These are phyloP conservation scores for Poecilia picta DNA, from an alignment of 2,797 vertebrate genomes.

Conservation along the genomic window DNA sequence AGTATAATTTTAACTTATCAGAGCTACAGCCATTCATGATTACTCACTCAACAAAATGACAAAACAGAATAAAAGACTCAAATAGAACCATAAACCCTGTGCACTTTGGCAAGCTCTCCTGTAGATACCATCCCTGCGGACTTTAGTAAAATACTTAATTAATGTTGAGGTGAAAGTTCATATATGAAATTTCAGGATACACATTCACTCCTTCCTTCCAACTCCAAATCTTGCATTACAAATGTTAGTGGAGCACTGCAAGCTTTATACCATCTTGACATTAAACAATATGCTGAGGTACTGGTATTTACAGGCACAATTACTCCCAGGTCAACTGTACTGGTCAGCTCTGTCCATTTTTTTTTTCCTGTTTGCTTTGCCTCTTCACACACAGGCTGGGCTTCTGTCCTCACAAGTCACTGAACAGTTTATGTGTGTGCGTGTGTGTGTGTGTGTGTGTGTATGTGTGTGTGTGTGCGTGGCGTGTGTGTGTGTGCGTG, in stretches of 20 bases:
- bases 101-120: neutral
- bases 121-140: neutral
- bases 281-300: neutral
- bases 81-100: neutral
- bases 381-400: neutral
- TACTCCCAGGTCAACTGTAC: neutral
- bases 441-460: neutral
- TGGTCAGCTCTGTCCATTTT: neutral
- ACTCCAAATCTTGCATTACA: neutral
- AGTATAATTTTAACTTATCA: neutral
- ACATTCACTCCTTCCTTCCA: neutral
- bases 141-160: neutral
- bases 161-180: neutral
- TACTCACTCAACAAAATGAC: neutral
- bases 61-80: neutral
- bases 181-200: neutral
- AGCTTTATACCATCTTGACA: neutral
- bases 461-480: neutral
- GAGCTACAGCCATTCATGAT: neutral
- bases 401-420: neutral
- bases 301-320: constrained; percentile 4
- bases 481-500: neutral
- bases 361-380: constrained; percentile 6
- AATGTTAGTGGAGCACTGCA: neutral
- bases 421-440: neutral